Base-by-base conservation (phyloP, 1,140 invertebrate species). In the Drosophila setifemur region DNA sequence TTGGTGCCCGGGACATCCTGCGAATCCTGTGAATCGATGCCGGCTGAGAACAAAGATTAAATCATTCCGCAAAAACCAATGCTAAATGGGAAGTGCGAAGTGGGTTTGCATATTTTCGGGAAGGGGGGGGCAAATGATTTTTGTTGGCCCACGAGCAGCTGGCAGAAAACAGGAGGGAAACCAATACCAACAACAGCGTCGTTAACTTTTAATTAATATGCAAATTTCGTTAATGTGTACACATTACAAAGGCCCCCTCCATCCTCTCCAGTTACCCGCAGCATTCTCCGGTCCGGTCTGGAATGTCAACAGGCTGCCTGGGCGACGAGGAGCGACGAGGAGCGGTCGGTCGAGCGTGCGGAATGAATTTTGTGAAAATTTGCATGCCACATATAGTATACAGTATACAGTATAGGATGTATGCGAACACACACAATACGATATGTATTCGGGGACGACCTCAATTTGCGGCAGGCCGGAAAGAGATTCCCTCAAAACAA, bases 181-280 rank as follows among this genome's bases (percentile, higher is more conserved):
- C 28, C 40, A 64, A 64, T 63, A 29, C 23, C 40, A 63, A 25
- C 52, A 14, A 43, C 44, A 69, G 14, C 53, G 37, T 60, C 63
- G 57, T 82, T 77, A 73, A 78, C 48, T 78, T 85, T 85, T 83
- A 83, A 83, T 85, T 85, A 83, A 85, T 85, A 83, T 85, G 79
- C 79, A 70, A 83, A 83, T 85, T 85, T 66, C 18, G 57, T 61
- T 83, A 85, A 85, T 85, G 63, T 73, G 57, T 58, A 21, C 53
- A 37, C 57, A 64, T 60, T 58, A 73, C 73, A 75, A 55, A 61
- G 12, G 14, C 45, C 21, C 11, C 9, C 23, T 9, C 18, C 8
- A 2, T 23, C 42, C 5, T 19, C 16, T 8, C 8, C 21, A 16
- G n/a, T 2, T 39, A 28, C 14, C 47, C 44, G 21, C 44, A 16